Conservation (phyloP, 1,140 invertebrate species). For the Polypedilum pembai region DNA sequence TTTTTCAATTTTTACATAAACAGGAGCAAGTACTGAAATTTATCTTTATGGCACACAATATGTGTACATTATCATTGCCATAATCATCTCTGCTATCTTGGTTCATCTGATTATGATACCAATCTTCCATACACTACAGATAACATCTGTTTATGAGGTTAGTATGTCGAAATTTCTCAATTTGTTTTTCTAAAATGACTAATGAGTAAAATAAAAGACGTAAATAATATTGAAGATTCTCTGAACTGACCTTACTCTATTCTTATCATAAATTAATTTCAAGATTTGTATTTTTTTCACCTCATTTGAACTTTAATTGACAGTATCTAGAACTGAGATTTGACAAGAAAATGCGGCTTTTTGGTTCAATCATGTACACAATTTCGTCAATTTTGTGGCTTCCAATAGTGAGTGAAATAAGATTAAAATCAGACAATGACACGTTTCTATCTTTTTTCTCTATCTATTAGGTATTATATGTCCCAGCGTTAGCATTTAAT, state of each 20-base stretch:
- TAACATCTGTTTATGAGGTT: slow-evolving; percentile 81
- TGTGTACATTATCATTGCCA: slow-evolving; percentile 53
- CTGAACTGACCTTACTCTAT: background rate
- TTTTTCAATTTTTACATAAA: background rate
- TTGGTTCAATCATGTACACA: slow-evolving; percentile 51
- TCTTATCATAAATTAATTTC: background rate
- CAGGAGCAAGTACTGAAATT: slow-evolving; percentile 73
- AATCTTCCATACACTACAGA: slow-evolving; percentile 69
- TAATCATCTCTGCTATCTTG: slow-evolving; percentile 57
- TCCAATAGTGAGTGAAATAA: slow-evolving; percentile 51
- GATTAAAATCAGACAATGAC: too few species aligned
- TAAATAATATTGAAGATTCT: too few species aligned
- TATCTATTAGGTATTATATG: slow-evolving; percentile 52
- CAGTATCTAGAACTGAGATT: slow-evolving; percentile 78
- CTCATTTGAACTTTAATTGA: slow-evolving; percentile 35
- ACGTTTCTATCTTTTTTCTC: background rate
- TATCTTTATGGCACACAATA: slow-evolving; percentile 75
- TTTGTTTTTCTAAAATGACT: too few species aligned
- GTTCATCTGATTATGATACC: slow-evolving; percentile 70
- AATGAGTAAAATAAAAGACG: too few species aligned
- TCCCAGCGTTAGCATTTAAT: slow-evolving; percentile 69
- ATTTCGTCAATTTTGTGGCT: slow-evolving; percentile 58
- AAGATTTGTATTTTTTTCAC: background rate
- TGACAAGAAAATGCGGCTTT: slow-evolving; percentile 58
- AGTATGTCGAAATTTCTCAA: slow-evolving; percentile 29